A percentile compares a stretch with the other conserved stretches of the same genome.
Conservation (phyloP, 2,888 invertebrate genomes). For the Leptopilina myrica region DNA sequence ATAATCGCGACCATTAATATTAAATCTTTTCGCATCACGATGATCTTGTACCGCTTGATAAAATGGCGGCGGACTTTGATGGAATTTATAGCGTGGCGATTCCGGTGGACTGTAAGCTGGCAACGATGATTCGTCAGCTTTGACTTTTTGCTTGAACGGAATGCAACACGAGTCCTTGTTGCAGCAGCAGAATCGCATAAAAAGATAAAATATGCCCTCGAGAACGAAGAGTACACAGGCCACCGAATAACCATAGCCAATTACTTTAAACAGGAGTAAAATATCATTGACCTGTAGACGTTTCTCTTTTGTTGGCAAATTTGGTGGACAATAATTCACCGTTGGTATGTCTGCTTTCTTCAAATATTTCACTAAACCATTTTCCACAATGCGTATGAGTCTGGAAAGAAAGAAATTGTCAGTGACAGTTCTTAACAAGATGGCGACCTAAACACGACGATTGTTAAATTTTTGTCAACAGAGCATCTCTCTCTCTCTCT, state of each 20-base stretch:
- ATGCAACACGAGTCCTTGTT: background rate
- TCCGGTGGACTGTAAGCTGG: background rate
- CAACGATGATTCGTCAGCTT: background rate
- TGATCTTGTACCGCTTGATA: slow-evolving; percentile 47
- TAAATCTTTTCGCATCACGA: slow-evolving; percentile 64
- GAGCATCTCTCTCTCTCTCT: background rate
- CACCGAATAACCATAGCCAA: slow-evolving; percentile 76
- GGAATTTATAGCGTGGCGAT: slow-evolving; percentile 36
- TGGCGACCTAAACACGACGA: no score
- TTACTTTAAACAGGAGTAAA: slow-evolving; percentile 87
- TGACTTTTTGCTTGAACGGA: background rate
- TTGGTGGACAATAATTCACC: slow-evolving; percentile 88
- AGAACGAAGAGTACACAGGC: slow-evolving; percentile 63
- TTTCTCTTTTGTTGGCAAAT: slow-evolving; percentile 88
- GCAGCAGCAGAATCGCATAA: slow-evolving; percentile 4
- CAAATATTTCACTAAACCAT: slow-evolving; percentile 85
- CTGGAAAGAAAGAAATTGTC: slow-evolving; percentile 75
- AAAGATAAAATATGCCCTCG: background rate
- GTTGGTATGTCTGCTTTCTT: slow-evolving; percentile 82
- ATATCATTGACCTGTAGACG: slow-evolving; percentile 87
- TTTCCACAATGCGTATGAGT: slow-evolving; percentile 83
- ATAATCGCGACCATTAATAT: slow-evolving; percentile 87
- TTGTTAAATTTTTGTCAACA: no score
- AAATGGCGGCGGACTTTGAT: slow-evolving; percentile 52
- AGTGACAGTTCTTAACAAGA: no score